These are phyloP conservation scores for Eupithecia pulchellata DNA, from an alignment of 2,888 invertebrate species.

Conservation along the genomic window DNA sequence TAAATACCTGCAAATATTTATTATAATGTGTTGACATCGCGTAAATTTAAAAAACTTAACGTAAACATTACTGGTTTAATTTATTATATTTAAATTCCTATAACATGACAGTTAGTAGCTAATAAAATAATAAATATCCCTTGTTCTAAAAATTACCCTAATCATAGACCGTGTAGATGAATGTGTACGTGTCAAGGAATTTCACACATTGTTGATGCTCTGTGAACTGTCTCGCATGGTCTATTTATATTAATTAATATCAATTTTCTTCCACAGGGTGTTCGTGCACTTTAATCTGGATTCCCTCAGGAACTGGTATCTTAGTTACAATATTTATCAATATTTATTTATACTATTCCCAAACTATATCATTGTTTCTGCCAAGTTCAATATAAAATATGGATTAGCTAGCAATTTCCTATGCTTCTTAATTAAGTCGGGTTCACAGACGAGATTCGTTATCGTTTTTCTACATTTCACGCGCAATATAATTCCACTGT, in stretches of 20 bases:
- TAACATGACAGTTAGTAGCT: neutral
- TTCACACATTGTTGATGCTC: neutral
- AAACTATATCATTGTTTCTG: slow-evolving; percentile 11
- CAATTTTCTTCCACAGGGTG: slow-evolving; percentile 64
- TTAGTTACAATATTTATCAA: slow-evolving; percentile 23
- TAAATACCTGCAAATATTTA: no score
- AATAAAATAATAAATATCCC: neutral
- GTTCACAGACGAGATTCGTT: slow-evolving; percentile 6
- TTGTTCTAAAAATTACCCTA: neutral
- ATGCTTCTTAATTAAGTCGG: neutral
- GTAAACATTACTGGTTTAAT: neutral
- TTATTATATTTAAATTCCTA: no score
- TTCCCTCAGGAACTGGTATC: slow-evolving; percentile 30
- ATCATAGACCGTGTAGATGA: neutral
- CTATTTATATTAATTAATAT: neutral
- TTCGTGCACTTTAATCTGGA: slow-evolving; percentile 66
- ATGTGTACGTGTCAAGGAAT: neutral
- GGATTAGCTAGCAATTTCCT: neutral
- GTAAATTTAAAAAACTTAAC: no score
- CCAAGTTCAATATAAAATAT: neutral
- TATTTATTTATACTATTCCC: slow-evolving; percentile 13
- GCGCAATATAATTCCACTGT: neutral
- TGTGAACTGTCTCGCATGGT: neutral
- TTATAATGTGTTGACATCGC: no score
- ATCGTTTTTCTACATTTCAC: neutral